Percentiles rank a stretch among this genome's conserved stretches.
phyloP scores from a whole-genome alignment of 2,113 vertebrate species.

The Myotis yumanensis region DNA sequence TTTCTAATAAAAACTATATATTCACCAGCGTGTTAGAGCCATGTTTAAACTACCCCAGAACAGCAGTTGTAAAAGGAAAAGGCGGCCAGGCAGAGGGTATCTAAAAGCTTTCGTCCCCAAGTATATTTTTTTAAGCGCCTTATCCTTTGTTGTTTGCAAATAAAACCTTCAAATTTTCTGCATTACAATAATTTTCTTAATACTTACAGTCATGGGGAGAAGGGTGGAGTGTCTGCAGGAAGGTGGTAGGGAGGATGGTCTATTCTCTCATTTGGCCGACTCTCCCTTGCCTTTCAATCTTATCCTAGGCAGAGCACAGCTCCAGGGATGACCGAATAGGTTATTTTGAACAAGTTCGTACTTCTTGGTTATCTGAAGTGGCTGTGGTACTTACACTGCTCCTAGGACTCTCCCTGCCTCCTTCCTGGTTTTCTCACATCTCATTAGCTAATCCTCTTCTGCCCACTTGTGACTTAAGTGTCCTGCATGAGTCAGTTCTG shows the following conservation, averaged over 20 bases:
- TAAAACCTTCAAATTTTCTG: background rate
- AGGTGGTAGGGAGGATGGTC: background rate
- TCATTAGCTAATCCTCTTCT: background rate
- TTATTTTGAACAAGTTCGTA: background rate
- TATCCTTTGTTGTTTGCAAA: background rate
- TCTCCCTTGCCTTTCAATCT: background rate
- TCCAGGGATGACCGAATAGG: background rate
- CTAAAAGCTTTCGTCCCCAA: background rate
- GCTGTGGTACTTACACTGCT: background rate
- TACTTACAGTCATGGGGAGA: background rate
- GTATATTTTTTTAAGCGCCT: background rate
- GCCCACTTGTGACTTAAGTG: constrained; percentile 5
- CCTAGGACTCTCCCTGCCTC: background rate
- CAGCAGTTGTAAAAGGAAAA: background rate
- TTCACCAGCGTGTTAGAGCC: background rate
- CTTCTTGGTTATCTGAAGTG: background rate
- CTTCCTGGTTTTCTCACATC: background rate
- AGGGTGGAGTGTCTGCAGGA: background rate
- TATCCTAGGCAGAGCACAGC: background rate
- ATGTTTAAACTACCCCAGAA: background rate
- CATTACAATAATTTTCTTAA: background rate
- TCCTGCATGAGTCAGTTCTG: constrained; percentile 31
- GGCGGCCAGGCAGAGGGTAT: background rate
- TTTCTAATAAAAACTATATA: constrained; percentile 4
- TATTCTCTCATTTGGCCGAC: background rate